Conservation (phyloP, 2,113 vertebrate genomes). For the Alethe castanea region DNA sequence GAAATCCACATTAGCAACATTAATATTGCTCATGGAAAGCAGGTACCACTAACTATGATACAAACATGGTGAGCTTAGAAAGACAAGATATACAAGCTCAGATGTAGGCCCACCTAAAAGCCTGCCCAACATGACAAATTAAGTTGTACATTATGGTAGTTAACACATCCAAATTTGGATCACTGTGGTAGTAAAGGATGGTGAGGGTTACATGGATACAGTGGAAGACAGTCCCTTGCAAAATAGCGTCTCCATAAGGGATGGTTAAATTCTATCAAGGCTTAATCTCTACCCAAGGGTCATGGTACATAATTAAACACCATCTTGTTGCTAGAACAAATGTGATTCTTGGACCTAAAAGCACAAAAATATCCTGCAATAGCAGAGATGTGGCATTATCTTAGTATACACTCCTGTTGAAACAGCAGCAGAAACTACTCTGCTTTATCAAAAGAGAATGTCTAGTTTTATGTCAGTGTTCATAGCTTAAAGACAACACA, state of each 20-base stretch:
- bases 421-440: not conserved
- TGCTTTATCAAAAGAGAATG: accelerated
- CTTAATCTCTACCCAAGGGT: not conserved
- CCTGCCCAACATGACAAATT: not conserved
- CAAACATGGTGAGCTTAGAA: not conserved
- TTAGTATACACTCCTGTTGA: not conserved
- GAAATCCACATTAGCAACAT: not conserved
- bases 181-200: not conserved
- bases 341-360: not conserved
- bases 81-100: not conserved
- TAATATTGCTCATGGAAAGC: not conserved
- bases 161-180: not conserved
- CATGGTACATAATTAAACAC: not conserved
- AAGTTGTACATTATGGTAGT: not conserved
- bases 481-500: not conserved
- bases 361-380: not conserved
- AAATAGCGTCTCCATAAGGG: not conserved
- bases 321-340: not conserved
- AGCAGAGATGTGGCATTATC: not conserved
- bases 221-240: not conserved
- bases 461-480: not conserved
- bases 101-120: not conserved
- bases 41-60: not conserved
- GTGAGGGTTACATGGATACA: not conserved
- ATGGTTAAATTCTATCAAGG: not conserved